A percentile compares a stretch with the other conserved stretches of the same genome.
Evolutionary conservation across 2,797 vertebrate species (phyloP).

Genomic region (Arctocebus calabarensis): DNA sequence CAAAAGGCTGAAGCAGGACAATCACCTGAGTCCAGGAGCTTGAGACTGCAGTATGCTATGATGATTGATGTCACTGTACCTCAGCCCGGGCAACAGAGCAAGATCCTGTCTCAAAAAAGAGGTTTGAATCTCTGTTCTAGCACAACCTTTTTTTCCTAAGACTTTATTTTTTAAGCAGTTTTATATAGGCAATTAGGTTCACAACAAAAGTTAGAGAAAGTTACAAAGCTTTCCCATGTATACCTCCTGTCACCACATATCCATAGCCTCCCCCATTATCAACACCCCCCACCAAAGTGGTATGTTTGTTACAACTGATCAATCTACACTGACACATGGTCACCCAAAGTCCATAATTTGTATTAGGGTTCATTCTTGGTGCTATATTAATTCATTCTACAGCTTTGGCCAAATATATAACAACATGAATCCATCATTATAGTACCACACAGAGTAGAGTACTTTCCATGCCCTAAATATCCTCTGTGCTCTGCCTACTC

Average conservation of each 20-base stretch:
- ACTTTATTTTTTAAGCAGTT: not conserved
- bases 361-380: not conserved
- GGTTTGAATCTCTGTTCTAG: not conserved
- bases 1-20: not conserved
- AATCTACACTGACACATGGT: not conserved
- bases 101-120: not conserved
- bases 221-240: not conserved
- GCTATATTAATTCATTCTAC: not conserved
- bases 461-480: not conserved
- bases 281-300: not conserved
- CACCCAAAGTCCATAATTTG: not conserved
- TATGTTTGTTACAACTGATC: not conserved
- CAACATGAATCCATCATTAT: not conserved
- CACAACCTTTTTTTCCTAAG: not conserved
- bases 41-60: not conserved
- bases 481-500: not conserved
- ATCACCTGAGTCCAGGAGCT: not conserved
- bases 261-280: not conserved
- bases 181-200: not conserved
- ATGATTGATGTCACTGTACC: not conserved
- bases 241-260: not conserved
- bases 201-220: not conserved
- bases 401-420: not conserved
- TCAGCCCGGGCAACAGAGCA: not conserved
- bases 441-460: not conserved